These are phyloP conservation scores for Antheraea assamensis DNA, from an alignment of 2,888 invertebrate species.

Conservation along the genomic window DNA sequence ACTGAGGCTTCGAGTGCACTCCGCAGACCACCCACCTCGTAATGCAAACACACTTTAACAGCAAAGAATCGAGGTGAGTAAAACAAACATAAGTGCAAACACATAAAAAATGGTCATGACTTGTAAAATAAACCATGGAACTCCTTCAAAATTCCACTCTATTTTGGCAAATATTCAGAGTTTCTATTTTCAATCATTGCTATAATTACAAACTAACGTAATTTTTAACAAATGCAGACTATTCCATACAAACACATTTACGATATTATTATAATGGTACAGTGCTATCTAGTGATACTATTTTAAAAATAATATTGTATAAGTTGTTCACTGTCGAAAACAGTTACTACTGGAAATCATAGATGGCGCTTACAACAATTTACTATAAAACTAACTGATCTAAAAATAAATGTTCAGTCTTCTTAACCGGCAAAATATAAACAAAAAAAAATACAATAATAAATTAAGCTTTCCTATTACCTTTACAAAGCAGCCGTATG, in stretches of 20 bases:
- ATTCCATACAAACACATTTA: not conserved
- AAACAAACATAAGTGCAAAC: conserved; percentile 38
- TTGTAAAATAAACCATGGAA: not conserved
- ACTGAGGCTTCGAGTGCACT: conserved; percentile 50
- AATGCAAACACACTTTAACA: conserved; percentile 40
- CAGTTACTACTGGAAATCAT: not conserved
- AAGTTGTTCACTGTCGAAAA: not conserved
- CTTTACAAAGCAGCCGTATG: no score
- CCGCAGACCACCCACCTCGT: conserved; percentile 56
- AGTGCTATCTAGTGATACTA: not conserved
- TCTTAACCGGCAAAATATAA: not conserved
- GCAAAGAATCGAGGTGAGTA: conserved; percentile 50
- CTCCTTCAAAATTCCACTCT: not conserved
- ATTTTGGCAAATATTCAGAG: not conserved
- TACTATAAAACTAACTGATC: not conserved
- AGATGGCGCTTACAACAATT: conserved; percentile 47
- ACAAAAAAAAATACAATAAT: not conserved
- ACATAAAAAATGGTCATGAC: conserved; percentile 32
- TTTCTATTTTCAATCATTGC: not conserved
- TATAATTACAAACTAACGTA: not conserved
- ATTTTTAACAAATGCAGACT: not conserved
- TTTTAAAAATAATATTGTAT: not conserved
- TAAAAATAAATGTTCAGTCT: not conserved
- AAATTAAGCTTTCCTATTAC: not conserved
- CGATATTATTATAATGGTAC: not conserved